A percentile compares a stretch with the other conserved stretches of the same genome.
These are phyloP conservation scores for Drosophila villosipedis DNA, from an alignment of 2,888 invertebrate genomes.

Conservation along the genomic window DNA sequence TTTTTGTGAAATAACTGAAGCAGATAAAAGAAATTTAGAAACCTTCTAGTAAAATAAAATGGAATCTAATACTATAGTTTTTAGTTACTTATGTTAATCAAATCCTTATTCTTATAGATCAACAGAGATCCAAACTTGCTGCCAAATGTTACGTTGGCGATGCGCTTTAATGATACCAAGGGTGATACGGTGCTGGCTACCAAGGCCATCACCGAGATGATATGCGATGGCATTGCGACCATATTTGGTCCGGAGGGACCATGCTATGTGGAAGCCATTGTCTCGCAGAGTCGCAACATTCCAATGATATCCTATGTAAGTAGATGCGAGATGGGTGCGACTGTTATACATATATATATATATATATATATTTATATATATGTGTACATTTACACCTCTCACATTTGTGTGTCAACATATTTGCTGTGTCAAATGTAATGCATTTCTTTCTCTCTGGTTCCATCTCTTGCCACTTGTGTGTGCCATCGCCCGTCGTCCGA, in stretches of 20 bases:
- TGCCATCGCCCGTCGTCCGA: slow-evolving; percentile 15
- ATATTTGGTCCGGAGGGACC: slow-evolving; percentile 98
- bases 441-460: slow-evolving; percentile 1
- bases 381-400: slow-evolving; percentile 3
- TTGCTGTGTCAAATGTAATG: slow-evolving; percentile 17
- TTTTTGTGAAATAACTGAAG: neutral
- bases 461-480: neutral
- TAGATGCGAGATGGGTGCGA: slow-evolving; percentile 68
- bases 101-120: slow-evolving; percentile 86
- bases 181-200: slow-evolving; percentile 94
- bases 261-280: slow-evolving; percentile 97
- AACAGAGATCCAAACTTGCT: slow-evolving; percentile 89
- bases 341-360: neutral
- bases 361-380: too few species aligned
- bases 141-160: slow-evolving; percentile 90
- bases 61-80: neutral
- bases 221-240: slow-evolving; percentile 94
- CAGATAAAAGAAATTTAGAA: neutral
- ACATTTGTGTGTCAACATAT: neutral
- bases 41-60: neutral
- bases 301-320: slow-evolving; percentile 99
- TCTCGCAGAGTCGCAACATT: slow-evolving; percentile 96
- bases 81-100: neutral
- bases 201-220: slow-evolving; percentile 94
- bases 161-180: slow-evolving; percentile 93